Evolutionary conservation across 1,140 invertebrate species (phyloP).

Genomic region (Drosophila orena): DNA sequence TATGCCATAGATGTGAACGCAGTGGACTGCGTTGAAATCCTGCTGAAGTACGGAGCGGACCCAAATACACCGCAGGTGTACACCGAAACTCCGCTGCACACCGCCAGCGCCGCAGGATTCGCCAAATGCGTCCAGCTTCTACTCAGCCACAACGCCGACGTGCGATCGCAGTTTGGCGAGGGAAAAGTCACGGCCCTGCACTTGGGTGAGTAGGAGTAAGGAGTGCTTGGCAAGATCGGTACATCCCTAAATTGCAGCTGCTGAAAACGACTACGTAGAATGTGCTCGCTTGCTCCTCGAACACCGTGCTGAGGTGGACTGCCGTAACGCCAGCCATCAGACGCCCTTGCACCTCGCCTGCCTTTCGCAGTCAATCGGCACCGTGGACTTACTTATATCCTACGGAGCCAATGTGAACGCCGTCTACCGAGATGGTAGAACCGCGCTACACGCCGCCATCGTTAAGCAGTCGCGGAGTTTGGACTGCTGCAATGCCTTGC

Average conservation of each 20-base stretch:
- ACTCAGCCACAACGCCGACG: constrained; percentile 90
- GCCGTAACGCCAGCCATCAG: constrained; percentile 89
- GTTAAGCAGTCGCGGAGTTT: constrained; percentile 90
- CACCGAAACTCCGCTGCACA: constrained; percentile 93
- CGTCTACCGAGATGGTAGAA: constrained; percentile 89
- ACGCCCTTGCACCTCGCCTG: constrained; percentile 92
- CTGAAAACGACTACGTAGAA: constrained; percentile 91
- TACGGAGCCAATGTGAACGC: constrained; percentile 88
- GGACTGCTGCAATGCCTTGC: constrained; percentile 89
- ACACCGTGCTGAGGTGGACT: constrained; percentile 89
- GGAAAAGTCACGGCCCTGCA: constrained; percentile 91
- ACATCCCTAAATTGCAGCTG: constrained; percentile 84
- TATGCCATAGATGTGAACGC: constrained; percentile 91
- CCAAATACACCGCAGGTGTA: constrained; percentile 93
- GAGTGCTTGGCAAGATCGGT: no score
- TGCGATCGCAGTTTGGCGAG: constrained; percentile 89
- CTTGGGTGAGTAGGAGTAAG: constrained; percentile 85
- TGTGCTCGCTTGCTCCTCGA: constrained; percentile 90
- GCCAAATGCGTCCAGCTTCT: constrained; percentile 89
- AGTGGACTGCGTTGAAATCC: constrained; percentile 88
- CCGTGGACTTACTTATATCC: constrained; percentile 88
- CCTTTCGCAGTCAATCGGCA: constrained; percentile 90
- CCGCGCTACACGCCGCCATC: constrained; percentile 91
- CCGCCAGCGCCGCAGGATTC: constrained; percentile 91
- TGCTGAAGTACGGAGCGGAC: constrained; percentile 89